Percentiles rank a stretch among this genome's conserved stretches.
These are phyloP conservation scores for Cataglyphis rosenhaueri DNA, from an alignment of 2,888 invertebrate species.

Conservation along the genomic window DNA sequence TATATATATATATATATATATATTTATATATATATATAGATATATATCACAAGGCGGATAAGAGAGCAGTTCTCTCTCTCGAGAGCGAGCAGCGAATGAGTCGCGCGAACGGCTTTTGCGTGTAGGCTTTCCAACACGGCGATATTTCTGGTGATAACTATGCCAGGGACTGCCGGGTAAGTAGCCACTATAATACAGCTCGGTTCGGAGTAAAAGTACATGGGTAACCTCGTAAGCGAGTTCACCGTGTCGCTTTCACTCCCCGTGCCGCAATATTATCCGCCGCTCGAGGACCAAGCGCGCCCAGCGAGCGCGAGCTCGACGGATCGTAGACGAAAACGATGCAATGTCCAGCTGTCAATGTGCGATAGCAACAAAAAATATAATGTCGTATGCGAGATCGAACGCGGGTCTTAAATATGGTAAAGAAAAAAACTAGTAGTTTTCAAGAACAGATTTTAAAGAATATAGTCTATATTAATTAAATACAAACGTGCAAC, in stretches of 20 bases:
- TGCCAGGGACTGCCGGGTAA: conserved; percentile 81
- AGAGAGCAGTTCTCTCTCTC: conserved; percentile 47
- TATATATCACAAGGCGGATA: conserved; percentile 6
- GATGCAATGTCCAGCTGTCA: neutral
- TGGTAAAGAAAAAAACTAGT: neutral
- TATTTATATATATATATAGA: neutral
- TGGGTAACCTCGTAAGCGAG: conserved; percentile 78
- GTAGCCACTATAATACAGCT: conserved; percentile 75
- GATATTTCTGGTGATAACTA: conserved; percentile 80
- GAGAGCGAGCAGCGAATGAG: conserved; percentile 64
- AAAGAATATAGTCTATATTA: neutral
- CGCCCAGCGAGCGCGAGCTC: conserved; percentile 34
- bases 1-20: too few relatives aligned
- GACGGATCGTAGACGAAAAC: conserved; percentile 12
- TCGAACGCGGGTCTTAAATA: neutral
- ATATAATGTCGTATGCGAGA: too few relatives aligned
- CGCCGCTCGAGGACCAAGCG: conserved; percentile 70
- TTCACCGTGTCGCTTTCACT: conserved; percentile 82
- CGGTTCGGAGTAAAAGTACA: conserved; percentile 82
- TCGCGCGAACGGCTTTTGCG: conserved; percentile 61
- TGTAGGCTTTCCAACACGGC: conserved; percentile 76
- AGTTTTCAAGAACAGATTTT: neutral
- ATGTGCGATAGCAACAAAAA: neutral
- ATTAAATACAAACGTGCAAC: neutral
- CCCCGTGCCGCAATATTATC: conserved; percentile 75